phyloP scores from a whole-genome alignment of 2,888 invertebrate species.

The Listrodromus nycthemerus region DNA sequence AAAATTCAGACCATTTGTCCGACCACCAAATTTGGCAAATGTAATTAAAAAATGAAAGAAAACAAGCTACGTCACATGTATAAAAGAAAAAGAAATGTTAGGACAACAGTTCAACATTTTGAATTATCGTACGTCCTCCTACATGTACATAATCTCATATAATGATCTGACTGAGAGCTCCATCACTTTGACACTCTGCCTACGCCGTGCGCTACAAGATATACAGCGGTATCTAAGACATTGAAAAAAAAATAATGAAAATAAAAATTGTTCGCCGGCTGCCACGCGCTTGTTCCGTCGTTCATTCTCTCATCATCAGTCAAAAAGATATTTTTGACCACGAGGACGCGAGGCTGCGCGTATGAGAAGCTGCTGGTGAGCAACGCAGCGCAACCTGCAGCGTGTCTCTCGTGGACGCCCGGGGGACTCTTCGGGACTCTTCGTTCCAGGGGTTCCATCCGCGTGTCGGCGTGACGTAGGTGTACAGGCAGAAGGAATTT shows the following conservation, averaged over 20 bases:
- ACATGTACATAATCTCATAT: slow-evolving; percentile 50
- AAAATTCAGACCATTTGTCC: not conserved
- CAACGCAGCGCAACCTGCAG: slow-evolving; percentile 8
- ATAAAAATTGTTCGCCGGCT: slow-evolving; percentile 43
- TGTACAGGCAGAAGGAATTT: slow-evolving; percentile 39
- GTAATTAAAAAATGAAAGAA: not conserved
- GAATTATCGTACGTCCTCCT: slow-evolving; percentile 34
- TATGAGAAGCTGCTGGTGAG: not conserved
- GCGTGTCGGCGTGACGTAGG: slow-evolving; percentile 45
- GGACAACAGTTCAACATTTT: slow-evolving; percentile 26
- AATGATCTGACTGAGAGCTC: slow-evolving; percentile 57
- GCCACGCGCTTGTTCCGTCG: slow-evolving; percentile 35
- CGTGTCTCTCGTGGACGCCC: slow-evolving; percentile 11
- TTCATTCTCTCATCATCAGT: slow-evolving; percentile 63
- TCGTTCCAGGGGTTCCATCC: slow-evolving; percentile 40
- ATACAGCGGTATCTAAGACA: slow-evolving; percentile 4
- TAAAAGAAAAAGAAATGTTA: not conserved
- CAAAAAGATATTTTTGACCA: slow-evolving; percentile 56
- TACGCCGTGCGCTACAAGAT: not conserved
- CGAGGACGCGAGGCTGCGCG: slow-evolving; percentile 6
- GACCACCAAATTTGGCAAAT: not conserved
- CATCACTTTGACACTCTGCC: slow-evolving; percentile 62
- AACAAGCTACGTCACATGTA: not conserved
- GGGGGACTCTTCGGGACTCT: slow-evolving; percentile 17
- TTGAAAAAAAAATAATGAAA: not conserved